Percentiles rank a stretch among this genome's conserved stretches.
Evolutionary conservation across 2,888 invertebrate species (phyloP).

Genomic region (Elysia crispata): DNA sequence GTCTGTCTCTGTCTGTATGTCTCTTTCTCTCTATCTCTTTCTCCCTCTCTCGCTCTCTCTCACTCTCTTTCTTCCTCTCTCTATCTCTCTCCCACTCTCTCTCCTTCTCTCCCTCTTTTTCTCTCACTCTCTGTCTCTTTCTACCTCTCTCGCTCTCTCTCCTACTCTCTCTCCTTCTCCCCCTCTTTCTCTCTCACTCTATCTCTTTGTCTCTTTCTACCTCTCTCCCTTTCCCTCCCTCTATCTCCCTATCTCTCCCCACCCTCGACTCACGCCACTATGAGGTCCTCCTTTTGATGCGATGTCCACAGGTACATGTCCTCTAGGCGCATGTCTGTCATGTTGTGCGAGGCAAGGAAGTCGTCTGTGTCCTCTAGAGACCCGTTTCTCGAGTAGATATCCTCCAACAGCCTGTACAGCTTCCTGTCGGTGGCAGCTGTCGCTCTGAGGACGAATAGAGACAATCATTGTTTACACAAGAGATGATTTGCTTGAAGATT

Average conservation of each 20-base stretch:
- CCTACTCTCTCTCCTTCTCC: neutral
- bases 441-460: conserved; percentile 55
- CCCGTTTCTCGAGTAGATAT: conserved; percentile 54
- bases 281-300: conserved; percentile 66
- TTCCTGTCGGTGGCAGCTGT: conserved; percentile 57
- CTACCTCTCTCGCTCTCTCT: neutral
- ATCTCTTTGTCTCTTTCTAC: too few species aligned
- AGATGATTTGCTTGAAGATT: too few species aligned
- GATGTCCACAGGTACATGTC: conserved; percentile 56
- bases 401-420: conserved; percentile 62
- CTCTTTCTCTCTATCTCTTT: neutral
- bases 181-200: neutral
- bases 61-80: too few species aligned
- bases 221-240: neutral
- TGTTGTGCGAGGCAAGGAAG: conserved; percentile 50
- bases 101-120: neutral
- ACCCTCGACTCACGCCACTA: conserved; percentile 49
- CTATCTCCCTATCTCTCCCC: neutral
- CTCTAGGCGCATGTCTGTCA: conserved; percentile 54
- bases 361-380: conserved; percentile 25
- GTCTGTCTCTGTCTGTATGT: neutral
- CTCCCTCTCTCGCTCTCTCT: neutral
- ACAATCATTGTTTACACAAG: too few species aligned
- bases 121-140: neutral
- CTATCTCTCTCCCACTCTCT: neutral